These are phyloP conservation scores for Selenia dentaria DNA, from an alignment of 2,888 invertebrate genomes.

Conservation along the genomic window DNA sequence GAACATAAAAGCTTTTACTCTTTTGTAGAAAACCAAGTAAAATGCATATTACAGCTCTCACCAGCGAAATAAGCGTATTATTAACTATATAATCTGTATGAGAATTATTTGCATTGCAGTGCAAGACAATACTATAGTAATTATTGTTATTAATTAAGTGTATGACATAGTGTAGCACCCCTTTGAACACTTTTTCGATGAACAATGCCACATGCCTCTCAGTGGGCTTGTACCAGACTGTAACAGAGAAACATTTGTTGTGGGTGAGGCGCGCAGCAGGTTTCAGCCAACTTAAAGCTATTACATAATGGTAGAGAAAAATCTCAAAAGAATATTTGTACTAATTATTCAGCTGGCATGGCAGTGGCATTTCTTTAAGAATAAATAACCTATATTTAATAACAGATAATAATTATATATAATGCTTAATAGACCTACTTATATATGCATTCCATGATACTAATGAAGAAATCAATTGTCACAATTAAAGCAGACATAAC, in stretches of 20 bases:
- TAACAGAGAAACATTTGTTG: background rate
- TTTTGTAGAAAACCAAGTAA: slow-evolving; percentile 30
- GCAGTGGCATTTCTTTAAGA: no score
- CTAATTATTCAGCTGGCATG: slow-evolving; percentile 6
- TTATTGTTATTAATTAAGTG: slow-evolving; percentile 8
- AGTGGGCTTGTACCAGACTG: background rate
- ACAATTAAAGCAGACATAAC: no score
- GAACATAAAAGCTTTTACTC: slow-evolving; percentile 19
- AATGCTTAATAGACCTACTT: no score
- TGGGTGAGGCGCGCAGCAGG: background rate
- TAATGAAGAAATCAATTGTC: no score
- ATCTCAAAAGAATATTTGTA: background rate
- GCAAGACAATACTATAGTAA: background rate
- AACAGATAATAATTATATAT: no score
- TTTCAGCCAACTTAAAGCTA: background rate
- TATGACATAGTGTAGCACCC: slow-evolving; percentile 32
- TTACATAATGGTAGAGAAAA: no score
- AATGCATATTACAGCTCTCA: slow-evolving; percentile 9
- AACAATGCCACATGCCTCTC: background rate
- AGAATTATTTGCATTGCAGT: background rate
- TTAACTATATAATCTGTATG: slow-evolving; percentile 3
- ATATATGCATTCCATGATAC: no score
- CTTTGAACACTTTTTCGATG: slow-evolving; percentile 29
- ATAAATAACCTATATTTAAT: no score
- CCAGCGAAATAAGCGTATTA: slow-evolving; percentile 16